A percentile compares a stretch with the other conserved stretches of the same genome.
Conservation (phyloP, 2,797 vertebrate genomes). For the Enteromius viviparus region DNA sequence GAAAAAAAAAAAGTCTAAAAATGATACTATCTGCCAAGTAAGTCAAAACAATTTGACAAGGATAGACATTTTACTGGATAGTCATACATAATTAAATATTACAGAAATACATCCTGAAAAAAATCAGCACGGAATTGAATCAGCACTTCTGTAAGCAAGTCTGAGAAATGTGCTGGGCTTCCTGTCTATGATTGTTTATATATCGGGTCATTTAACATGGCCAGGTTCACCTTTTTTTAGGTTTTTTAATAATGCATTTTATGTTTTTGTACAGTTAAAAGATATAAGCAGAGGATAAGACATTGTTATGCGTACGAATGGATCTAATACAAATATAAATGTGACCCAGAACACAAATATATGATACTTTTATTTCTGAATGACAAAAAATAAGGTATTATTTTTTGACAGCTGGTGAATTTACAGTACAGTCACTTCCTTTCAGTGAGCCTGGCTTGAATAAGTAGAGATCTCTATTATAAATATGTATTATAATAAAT, state of each 20-base stretch:
- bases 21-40: neutral
- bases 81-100: constrained; percentile 35
- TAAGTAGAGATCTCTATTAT: neutral
- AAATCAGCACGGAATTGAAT: neutral
- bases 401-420: neutral
- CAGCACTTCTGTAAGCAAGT: constrained; percentile 2
- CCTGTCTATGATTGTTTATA: neutral
- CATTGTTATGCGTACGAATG: neutral
- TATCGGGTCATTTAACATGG: constrained; percentile 3
- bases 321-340: neutral
- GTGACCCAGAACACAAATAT: neutral
- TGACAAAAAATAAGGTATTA: neutral
- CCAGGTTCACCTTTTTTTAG: no score
- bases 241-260: neutral
- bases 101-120: constrained; percentile 18
- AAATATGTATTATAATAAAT: no score
- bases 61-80: constrained; percentile 3
- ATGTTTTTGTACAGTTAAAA: neutral
- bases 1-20: neutral
- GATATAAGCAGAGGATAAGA: neutral
- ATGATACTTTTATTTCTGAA: neutral
- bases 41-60: constrained; percentile 22
- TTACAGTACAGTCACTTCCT: neutral
- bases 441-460: neutral
- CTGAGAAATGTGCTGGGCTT: neutral